Evolutionary conservation across 2,888 invertebrate genomes (phyloP), one percentile per base, ranked within the genome.

Genomic region (Crossocerus cetratus): DNA sequence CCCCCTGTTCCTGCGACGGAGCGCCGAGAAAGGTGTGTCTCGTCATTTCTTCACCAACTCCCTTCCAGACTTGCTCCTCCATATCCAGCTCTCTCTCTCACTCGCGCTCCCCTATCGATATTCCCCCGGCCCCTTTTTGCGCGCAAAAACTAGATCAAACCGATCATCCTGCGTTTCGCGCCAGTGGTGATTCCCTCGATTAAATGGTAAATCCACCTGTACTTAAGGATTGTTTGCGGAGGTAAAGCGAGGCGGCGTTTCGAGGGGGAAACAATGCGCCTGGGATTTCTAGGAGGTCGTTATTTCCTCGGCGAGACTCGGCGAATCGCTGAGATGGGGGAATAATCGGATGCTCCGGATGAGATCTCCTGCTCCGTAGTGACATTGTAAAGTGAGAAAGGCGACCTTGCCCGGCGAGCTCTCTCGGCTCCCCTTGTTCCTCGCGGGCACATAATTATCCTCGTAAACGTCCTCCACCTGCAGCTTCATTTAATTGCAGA

Each of bases 11-110:
- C 32, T 23, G 23, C 23, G 5, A n/a, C 32, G 32, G 11, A 32
- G 32, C 32, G 22, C 49, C 68, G 20, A 58, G 77, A 77, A 74
- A 74, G 65, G 57, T 60, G 60, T 62, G 55, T 21, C 61, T 55
- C 55, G 54, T 58, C 62, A 65, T 70, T 61, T 69, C 65, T 70
- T 77, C 49, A n/a, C n/a, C n/a, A n/a, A n/a, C n/a, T 32, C 43
- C 22, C 56, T 57, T 2, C 45, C 21, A 20, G 61, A 11, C 23
- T 18, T 57, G 45, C 44, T 42, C 18, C 49, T 2, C 45, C 22
- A 13, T 14, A 13, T 20, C 32, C 21, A 4, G 2, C 16, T 20
- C 16, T 2, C 58, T 42, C 20, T 32, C 18, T 18, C 20, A 42
- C 32, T 20, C 16, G 11, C n/a, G 49, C 18, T 61, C 56, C 16